phyloP scores from a whole-genome alignment of 2,888 invertebrate genomes.

The Patella ulyssiponensis region DNA sequence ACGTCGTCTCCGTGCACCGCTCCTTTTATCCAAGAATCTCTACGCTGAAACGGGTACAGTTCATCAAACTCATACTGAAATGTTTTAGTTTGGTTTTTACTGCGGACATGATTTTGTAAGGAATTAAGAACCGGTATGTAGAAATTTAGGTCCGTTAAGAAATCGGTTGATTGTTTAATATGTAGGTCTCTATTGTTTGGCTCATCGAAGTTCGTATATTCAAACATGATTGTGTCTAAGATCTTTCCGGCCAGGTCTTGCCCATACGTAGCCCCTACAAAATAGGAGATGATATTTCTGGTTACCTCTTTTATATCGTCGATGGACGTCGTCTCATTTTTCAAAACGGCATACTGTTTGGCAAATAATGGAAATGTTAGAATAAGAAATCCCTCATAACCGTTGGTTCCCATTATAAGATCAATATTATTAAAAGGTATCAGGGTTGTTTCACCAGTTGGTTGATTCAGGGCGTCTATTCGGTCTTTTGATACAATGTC shows the following conservation, averaged over 20 bases:
- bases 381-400: neutral
- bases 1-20: neutral
- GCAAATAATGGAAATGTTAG: neutral
- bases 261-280: neutral
- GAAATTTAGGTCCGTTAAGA: neutral
- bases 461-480: neutral
- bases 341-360: neutral
- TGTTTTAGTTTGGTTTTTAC: neutral
- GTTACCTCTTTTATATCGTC: neutral
- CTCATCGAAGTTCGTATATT: neutral
- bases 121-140: neutral
- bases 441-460: neutral
- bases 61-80: constrained; percentile 7
- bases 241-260: neutral
- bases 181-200: neutral
- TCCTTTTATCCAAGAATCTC: neutral
- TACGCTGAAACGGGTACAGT: neutral
- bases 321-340: neutral
- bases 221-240: neutral
- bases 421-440: neutral
- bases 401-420: constrained; percentile 2
- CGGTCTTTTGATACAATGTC: neutral
- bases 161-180: neutral
- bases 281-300: neutral
- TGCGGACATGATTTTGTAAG: neutral